A percentile compares a stretch with the other conserved stretches of the same genome.
phyloP scores from a whole-genome alignment of 2,797 vertebrate species.

The Sylvilagus floridanus region DNA sequence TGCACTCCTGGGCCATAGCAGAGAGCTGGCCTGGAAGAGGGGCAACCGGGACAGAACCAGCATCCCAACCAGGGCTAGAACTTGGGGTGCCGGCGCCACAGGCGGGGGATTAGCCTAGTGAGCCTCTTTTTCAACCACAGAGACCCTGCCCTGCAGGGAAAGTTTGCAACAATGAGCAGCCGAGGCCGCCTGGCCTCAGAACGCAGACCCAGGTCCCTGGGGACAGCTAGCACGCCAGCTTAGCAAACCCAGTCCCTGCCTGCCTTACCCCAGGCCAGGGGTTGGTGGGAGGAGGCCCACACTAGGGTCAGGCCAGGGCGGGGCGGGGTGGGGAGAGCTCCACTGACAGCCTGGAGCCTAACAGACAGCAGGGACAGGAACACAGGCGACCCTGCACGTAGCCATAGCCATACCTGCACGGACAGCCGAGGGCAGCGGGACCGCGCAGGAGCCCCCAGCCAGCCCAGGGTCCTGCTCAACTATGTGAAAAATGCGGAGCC shows the following conservation, averaged over 20 bases:
- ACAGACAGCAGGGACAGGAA: neutral
- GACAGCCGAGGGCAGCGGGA: neutral
- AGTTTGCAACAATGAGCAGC: accelerated
- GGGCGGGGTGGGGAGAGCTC: too few species aligned
- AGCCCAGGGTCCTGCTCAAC: constrained; percentile 52
- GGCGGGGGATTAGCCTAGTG: too few species aligned
- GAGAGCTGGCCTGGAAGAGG: too few species aligned
- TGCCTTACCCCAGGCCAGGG: neutral
- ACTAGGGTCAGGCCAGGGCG: neutral
- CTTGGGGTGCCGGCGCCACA: too few species aligned
- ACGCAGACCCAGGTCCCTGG: neutral
- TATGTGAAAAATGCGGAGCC: constrained; percentile 78
- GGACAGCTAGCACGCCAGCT: neutral
- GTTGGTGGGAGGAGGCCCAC: neutral
- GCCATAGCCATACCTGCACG: constrained; percentile 1
- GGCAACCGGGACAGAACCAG: too few species aligned
- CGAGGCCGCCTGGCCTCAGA: neutral
- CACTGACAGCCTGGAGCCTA: too few species aligned
- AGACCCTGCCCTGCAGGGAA: neutral
- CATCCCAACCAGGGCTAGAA: too few species aligned
- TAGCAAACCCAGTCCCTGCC: neutral
- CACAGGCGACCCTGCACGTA: neutral
- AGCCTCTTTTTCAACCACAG: neutral
- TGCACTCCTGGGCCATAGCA: too few species aligned
- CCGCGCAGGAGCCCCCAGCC: neutral